Percentiles rank a stretch among this genome's conserved stretches.
Evolutionary conservation across 2,888 invertebrate genomes (phyloP).

Genomic region (Dicyrtoma fusca): DNA sequence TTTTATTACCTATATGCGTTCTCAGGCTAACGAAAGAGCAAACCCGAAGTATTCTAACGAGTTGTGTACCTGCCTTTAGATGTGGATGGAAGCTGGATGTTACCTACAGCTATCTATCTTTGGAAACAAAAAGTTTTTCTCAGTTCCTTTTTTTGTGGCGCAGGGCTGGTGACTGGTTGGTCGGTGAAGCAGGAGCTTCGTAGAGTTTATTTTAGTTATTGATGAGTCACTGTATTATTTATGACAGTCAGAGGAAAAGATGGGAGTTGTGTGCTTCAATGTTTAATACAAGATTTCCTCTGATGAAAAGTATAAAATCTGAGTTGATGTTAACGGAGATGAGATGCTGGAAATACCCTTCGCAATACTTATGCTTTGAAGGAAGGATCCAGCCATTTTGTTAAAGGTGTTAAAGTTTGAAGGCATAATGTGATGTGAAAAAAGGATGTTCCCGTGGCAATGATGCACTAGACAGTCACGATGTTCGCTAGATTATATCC

Average conservation of each 20-base stretch:
- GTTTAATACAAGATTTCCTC: too few relatives aligned
- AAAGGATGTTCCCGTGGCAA: background rate
- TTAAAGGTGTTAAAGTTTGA: background rate
- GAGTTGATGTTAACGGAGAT: background rate
- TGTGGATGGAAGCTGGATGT: slow-evolving; percentile 49
- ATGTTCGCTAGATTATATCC: slow-evolving; percentile 23
- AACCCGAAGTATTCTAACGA: slow-evolving; percentile 48
- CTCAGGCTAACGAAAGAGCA: background rate
- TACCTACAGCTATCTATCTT: slow-evolving; percentile 40
- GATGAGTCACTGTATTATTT: slow-evolving; percentile 37
- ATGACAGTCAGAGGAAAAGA: slow-evolving; percentile 18
- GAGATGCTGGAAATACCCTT: background rate
- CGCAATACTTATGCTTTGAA: background rate
- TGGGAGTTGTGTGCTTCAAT: background rate
- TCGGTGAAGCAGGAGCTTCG: background rate
- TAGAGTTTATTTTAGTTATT: slow-evolving; percentile 30
- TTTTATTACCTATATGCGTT: background rate
- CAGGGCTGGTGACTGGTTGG: too few relatives aligned
- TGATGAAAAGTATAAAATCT: too few relatives aligned
- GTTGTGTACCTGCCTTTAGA: too few relatives aligned
- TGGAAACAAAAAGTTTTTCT: too few relatives aligned
- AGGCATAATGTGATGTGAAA: background rate
- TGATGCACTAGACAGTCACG: slow-evolving; percentile 1
- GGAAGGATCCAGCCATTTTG: background rate
- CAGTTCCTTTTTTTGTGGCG: too few relatives aligned